These are phyloP conservation scores for Dryococelus australis DNA, from an alignment of 2,888 invertebrate genomes.

Conservation along the genomic window DNA sequence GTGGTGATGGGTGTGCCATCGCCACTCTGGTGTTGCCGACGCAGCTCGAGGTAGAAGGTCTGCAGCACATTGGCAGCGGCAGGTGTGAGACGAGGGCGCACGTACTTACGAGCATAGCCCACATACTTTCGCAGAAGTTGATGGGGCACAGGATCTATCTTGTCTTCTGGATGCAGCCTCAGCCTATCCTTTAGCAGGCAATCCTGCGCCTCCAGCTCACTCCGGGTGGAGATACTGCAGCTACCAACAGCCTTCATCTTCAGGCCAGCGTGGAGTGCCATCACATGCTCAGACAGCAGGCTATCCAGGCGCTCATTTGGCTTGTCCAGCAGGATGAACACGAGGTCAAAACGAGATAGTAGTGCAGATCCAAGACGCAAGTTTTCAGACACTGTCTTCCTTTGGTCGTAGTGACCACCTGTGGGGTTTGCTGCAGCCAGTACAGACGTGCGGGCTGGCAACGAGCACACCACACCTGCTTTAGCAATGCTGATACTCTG, in stretches of 20 bases:
- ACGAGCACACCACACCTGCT: constrained; percentile 84
- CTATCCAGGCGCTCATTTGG: constrained; percentile 83
- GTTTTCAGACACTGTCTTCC: constrained; percentile 89
- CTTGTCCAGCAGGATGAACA: constrained; percentile 88
- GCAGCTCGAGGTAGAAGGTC: constrained; percentile 81
- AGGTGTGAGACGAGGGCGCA: constrained; percentile 77
- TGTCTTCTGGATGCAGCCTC: constrained; percentile 66
- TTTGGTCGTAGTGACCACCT: constrained; percentile 86
- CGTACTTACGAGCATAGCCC: constrained; percentile 88
- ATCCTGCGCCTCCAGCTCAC: constrained; percentile 27
- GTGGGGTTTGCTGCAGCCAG: constrained; percentile 94
- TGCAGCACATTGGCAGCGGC: constrained; percentile 77
- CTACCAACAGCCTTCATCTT: constrained; percentile 36
- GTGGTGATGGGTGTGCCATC: constrained; percentile 84
- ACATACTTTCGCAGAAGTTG: constrained; percentile 87
- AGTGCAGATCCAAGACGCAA: constrained; percentile 85
- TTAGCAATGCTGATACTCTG: constrained; percentile 90
- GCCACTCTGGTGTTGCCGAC: constrained; percentile 70
- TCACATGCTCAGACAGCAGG: constrained; percentile 81
- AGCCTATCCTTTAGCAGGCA: constrained; percentile 65
- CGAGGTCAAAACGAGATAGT: constrained; percentile 90
- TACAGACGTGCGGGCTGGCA: constrained; percentile 84
- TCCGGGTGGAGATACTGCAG: constrained; percentile 36
- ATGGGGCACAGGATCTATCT: constrained; percentile 76
- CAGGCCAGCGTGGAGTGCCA: constrained; percentile 69